These are phyloP conservation scores for Drosophila nebulosa DNA, from an alignment of 1,140 invertebrate genomes.

Conservation along the genomic window DNA sequence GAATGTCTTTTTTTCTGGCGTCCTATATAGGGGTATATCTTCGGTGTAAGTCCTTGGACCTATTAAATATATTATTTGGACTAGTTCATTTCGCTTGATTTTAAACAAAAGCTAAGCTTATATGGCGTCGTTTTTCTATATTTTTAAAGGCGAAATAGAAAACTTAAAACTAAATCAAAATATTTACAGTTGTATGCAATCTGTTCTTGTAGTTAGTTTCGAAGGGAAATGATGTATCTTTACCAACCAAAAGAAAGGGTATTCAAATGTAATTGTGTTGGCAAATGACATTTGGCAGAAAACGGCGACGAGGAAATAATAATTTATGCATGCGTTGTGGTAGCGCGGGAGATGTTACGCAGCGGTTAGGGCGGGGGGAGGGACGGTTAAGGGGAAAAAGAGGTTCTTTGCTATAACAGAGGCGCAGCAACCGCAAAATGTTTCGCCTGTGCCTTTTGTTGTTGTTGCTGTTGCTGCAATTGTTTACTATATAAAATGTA, in stretches of 20 bases:
- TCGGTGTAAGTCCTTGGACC: too few species aligned
- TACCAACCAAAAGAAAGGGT: neutral
- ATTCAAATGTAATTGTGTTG: slow-evolving; percentile 49
- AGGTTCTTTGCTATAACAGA: slow-evolving; percentile 26
- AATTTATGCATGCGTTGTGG: slow-evolving; percentile 77
- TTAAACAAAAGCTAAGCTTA: too few species aligned
- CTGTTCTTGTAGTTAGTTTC: too few species aligned
- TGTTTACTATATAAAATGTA: slow-evolving; percentile 31
- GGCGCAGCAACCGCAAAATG: slow-evolving; percentile 67
- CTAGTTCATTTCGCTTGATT: too few species aligned
- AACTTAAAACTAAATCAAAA: too few species aligned
- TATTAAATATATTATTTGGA: too few species aligned
- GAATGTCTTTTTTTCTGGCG: too few species aligned
- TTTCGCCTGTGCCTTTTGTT: slow-evolving; percentile 44
- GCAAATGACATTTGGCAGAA: slow-evolving; percentile 68
- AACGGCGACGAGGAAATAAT: slow-evolving; percentile 71
- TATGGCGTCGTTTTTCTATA: too few species aligned
- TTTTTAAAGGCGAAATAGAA: too few species aligned
- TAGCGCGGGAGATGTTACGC: slow-evolving; percentile 45
- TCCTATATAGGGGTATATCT: too few species aligned
- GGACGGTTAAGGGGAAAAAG: neutral
- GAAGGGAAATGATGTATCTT: too few species aligned
- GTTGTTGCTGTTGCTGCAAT: slow-evolving; percentile 32
- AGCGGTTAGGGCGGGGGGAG: neutral
- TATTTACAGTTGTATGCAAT: too few species aligned